Conservation (phyloP, 2,888 invertebrate species). For the Coenonympha glycerion region DNA sequence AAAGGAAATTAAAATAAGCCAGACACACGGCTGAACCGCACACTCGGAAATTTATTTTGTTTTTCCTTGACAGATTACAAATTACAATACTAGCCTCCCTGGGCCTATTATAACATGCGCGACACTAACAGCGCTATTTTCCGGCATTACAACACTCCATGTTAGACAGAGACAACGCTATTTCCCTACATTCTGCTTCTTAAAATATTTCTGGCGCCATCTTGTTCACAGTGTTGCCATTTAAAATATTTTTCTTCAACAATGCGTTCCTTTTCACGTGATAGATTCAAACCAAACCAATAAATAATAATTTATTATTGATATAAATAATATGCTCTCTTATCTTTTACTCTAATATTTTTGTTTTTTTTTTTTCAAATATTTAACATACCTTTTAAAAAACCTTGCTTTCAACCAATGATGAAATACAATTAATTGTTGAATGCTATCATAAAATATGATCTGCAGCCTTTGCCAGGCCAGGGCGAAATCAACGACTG, state of each 20-base stretch:
- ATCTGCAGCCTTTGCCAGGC: too few relatives aligned
- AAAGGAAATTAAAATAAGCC: slow-evolving; percentile 49
- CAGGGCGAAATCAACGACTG: too few relatives aligned
- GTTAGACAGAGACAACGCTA: slow-evolving; percentile 24
- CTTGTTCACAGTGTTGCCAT: slow-evolving; percentile 31
- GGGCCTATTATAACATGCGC: slow-evolving; percentile 12
- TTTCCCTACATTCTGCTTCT: slow-evolving; percentile 2
- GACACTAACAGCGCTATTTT: slow-evolving; percentile 21
- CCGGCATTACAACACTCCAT: not conserved
- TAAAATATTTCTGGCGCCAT: slow-evolving; percentile 35
- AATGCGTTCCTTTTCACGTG: slow-evolving; percentile 16
- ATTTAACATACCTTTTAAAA: too few relatives aligned
- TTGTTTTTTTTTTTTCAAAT: too few relatives aligned
- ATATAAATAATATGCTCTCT: too few relatives aligned
- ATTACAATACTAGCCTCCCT: slow-evolving; percentile 8
- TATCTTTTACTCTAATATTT: too few relatives aligned
- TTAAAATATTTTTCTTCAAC: slow-evolving; percentile 6
- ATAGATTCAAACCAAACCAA: not conserved
- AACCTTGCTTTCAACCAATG: too few relatives aligned
- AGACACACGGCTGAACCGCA: slow-evolving; percentile 50
- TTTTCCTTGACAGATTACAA: slow-evolving; percentile 26
- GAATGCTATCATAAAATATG: too few relatives aligned
- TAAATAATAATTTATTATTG: too few relatives aligned
- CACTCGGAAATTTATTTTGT: slow-evolving; percentile 46
- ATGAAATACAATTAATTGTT: too few relatives aligned